Evolutionary conservation across 2,888 invertebrate genomes (phyloP), one percentile per base, ranked within the genome.

Genomic region (Trichogramma dendrolimi): DNA sequence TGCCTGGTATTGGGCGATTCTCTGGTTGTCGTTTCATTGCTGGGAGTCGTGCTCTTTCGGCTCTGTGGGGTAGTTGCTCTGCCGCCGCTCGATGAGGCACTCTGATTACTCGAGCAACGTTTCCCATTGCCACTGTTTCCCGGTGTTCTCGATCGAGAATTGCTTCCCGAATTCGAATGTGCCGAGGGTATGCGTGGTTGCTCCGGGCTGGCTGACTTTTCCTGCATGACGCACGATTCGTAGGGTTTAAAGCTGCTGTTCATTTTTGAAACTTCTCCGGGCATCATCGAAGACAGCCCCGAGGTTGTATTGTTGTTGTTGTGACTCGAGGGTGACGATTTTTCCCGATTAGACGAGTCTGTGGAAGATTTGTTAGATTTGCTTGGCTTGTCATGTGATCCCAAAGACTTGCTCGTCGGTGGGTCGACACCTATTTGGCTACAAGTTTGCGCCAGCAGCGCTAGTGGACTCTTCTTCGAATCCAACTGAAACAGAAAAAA

Each of bases 381-480:
- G 71, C 82, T 83, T 73, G 83, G 84, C 27, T 90, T 90, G 72
- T 90, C 90, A 60, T 88, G 85, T 62, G 88, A 86, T 70, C 91
- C 82, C 63, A 91, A 82, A 74, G 90, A 89, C 59, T 90, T 86
- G 77, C 88, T 88, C 54, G 80, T 76, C 57, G 92, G 89, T 40
- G 90, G 84, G 80, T 96, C 96, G 5, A 92, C 89, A 67, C 96
- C 97, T 75, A 97, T 97, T 76, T 95, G 96, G 80, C 95, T 96
- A 84, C 97, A 97, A 59, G 97, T 97, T 81, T 96, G 96, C 58
- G 96, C 96, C 73, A 97, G 83, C 66, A 97, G 83, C 55, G 96
- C 96, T 80, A 97, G 82, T 14, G 97, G 97, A 82, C 95, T 96
- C 83, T 96, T 96, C 85, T 96, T 96, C 69, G 95, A 94, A 83